Evolutionary conservation across 1,140 invertebrate genomes (phyloP), one percentile per base, ranked within the genome.

Genomic region (Lysiphlebus fabarum): DNA sequence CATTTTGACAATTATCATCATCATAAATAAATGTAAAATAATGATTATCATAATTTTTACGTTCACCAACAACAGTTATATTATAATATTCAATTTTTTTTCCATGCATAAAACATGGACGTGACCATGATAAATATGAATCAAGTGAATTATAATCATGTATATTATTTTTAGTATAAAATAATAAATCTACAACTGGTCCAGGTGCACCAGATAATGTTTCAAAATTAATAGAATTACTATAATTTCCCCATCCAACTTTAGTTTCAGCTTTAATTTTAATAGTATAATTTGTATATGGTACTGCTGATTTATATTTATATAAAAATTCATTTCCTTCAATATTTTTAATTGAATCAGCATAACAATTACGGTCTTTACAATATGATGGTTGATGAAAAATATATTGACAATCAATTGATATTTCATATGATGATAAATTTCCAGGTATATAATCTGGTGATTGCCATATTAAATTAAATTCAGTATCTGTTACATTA

Each of bases 71-170:
- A 61, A 55, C 9, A 42, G 64, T 34, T 4, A 77, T 17, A 26
- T 67, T 59, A 51, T 72, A 77, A 36, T 58, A 58, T 36, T 71
- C 65, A 8, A 77, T 56, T 26, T 60, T 42, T 7, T 59, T 17
- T 26, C 69, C 73, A 55, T 71, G 68, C 10, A 63, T 64, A 5
- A 60, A 62, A 57, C 74, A 77, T 8, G 75, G 74, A 4, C 68
- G 41, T 6, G 65, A 58, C 75, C 75, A 77, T 42, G 41, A 62
- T 17, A 77, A 49, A 47, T 62, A 63, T 7, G 70, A 68, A 37
- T 71, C 67, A 9, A 75, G 59, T n/a, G 62, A 38, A 42, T 72
- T 67, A 0, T 62, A 6, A 51, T 76, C 49, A n/a, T 60, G 12
- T 43, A 49, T 5, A 60, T 51, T 68, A 7, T 44, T 43, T 36